Base-by-base conservation (phyloP, 1,140 invertebrate genomes). In the Euura lappo region DNA sequence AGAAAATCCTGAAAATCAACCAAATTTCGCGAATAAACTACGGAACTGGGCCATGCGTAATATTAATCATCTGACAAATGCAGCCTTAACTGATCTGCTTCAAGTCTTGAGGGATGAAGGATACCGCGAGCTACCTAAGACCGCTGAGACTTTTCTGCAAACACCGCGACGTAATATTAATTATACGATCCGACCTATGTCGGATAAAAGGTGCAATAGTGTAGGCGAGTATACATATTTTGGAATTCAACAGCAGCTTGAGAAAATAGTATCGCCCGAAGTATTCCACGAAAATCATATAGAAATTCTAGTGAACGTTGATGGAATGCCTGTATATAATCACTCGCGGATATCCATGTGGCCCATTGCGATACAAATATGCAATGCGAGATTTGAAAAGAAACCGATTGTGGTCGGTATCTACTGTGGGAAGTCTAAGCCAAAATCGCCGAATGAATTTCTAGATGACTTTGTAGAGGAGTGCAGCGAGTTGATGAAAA, bases 261-360 rank as follows among this genome's bases (percentile, higher is more conserved):
- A 71, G 64, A 60, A 70, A 65, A 72, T 73, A 69, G 75, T 79
- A 45, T 51, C 72, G 69, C 47, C 71, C 4, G 44, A 72, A 10
- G 70, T 69, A 71, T 79, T 73, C 74, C 46, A 44, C 51, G 69
- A 75, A 28, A 44, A 72, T 5, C 45, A 45, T 10, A 77, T 79
- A 66, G 64, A 71, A 46, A 67, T 79, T 43, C 68, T 76, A 7
- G 67, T 79, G 5, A 75, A 79, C 72, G 64, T 74, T 71, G 77
- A 77, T 69, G 75, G 75, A 7, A 44, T 75, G 6, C 65, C 72
- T 46, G 44, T 76, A 4, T 77, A 71, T 43, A 70, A 68, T 10
- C 60, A 60, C 44, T 75, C 74, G 7, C 44, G 4, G 4, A n/a
- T 68, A 46, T n/a, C 66, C 6, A 11, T 70, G 28, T 75, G 74